Evolutionary conservation across 2,888 invertebrate species (phyloP), one percentile per base, ranked within the genome.

Genomic region (Drosophila meridiana): DNA sequence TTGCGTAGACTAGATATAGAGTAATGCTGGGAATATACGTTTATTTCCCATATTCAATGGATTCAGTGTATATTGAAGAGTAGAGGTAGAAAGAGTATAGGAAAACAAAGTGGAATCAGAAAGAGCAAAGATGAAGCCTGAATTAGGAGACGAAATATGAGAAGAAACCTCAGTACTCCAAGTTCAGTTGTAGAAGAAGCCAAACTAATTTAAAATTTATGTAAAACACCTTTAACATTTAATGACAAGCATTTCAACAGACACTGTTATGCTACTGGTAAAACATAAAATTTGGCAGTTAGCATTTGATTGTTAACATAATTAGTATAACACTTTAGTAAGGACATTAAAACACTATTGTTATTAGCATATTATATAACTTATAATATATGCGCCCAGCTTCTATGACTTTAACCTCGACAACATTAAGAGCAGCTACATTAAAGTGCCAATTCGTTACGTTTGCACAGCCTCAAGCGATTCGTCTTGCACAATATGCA

Each of bases 401-500:
- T 20, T 7, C 6, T 30, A 11, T 48, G 4, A 14, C 13, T 47
- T 6, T 4, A 32, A n/a, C 9, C n/a, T 9, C n/a, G 32, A 32
- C 50, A 56, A n/a, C 56, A 26, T 40, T 30, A 40, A 5, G 6
- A 9, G 28, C n/a, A 3, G 30, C 0, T 30, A 42, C 36, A 8
- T 6, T 26, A 14, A 50, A 9, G 40, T 13, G n/a, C 13, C 30
- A 38, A 52, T 50, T 71, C 34, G 48, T 26, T 64, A 7, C 59
- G 63, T 28, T 59, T 59, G 74, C 58, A 34, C n/a, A 47, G 38
- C 53, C 38, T 14, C 14, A 48, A 55, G 32, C 40, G 14, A 52
- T 34, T 38, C n/a, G 14, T 20, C 32, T 75, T 67, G 5, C 74
- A 59, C 68, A 78, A 68, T 48, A 47, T 11, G 64, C 30, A 57